Evolutionary conservation across 1,140 invertebrate species (phyloP).

Genomic region (Drosophila malerkotliana): DNA sequence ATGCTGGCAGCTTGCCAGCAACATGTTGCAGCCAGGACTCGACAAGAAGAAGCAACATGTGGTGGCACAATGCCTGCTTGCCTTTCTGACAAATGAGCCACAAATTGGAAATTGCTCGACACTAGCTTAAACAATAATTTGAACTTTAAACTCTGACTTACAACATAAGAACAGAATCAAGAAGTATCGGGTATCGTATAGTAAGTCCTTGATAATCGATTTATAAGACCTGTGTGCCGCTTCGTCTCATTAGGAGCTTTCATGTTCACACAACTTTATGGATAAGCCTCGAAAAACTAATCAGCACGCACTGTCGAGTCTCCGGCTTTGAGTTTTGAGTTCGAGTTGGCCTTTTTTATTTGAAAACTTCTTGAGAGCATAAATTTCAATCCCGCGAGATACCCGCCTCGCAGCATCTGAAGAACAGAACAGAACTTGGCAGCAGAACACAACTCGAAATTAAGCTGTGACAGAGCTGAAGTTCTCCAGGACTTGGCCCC

Average conservation of each 20-base stretch:
- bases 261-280: slow-evolving; percentile 21
- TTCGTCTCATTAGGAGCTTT: slow-evolving; percentile 5
- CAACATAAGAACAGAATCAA: background rate
- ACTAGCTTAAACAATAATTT: too few species aligned
- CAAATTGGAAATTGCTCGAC: slow-evolving; percentile 3
- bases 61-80: slow-evolving; percentile 19
- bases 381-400: slow-evolving; percentile 79
- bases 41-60: slow-evolving; percentile 28
- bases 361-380: slow-evolving; percentile 66
- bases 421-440: slow-evolving; percentile 49
- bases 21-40: slow-evolving; percentile 26
- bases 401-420: slow-evolving; percentile 42
- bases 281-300: slow-evolving; percentile 58
- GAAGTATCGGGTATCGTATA: background rate
- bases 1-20: slow-evolving; percentile 17
- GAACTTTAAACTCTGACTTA: background rate
- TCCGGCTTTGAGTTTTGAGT: slow-evolving; percentile 4
- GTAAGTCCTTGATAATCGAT: background rate
- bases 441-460: slow-evolving; percentile 63
- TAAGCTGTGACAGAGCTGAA: slow-evolving; percentile 61
- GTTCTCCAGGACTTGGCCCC: slow-evolving; percentile 17
- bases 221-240: background rate
- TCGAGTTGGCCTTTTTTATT: slow-evolving; percentile 38
- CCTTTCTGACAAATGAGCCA: slow-evolving; percentile 24
- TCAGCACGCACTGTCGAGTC: slow-evolving; percentile 51